A percentile compares a stretch with the other conserved stretches of the same genome.
These are phyloP conservation scores for Sceliomorpha sp. DNA, from an alignment of 2,888 invertebrate species.

Conservation along the genomic window DNA sequence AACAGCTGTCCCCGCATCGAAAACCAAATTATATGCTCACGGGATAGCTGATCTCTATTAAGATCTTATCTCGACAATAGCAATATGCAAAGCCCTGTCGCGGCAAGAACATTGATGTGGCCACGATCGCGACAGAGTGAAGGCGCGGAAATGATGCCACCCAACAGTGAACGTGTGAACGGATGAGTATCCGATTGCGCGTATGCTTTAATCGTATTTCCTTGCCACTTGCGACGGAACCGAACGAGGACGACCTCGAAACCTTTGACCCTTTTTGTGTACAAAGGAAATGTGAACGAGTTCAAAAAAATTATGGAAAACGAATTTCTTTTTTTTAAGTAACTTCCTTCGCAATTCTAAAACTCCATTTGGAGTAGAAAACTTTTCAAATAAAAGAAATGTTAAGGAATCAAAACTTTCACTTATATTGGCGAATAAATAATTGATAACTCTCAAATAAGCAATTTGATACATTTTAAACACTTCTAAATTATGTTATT, in stretches of 20 bases:
- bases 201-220: conserved; percentile 59
- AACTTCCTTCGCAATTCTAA: too few species aligned
- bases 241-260: conserved; percentile 31
- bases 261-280: conserved; percentile 4
- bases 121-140: conserved; percentile 10
- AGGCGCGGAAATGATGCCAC: conserved; percentile 24
- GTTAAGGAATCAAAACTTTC: too few species aligned
- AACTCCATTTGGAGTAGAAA: too few species aligned
- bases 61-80: conserved; percentile 72
- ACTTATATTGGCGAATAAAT: too few species aligned
- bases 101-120: conserved; percentile 43
- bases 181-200: conserved; percentile 64
- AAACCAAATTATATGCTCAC: conserved; percentile 79
- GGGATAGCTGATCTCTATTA: conserved; percentile 78
- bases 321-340: neutral
- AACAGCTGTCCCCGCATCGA: conserved; percentile 78
- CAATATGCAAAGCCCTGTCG: conserved; percentile 38
- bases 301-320: neutral
- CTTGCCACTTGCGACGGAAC: conserved; percentile 44
- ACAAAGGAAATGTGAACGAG: neutral
- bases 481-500: too few species aligned
- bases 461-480: too few species aligned
- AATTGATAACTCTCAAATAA: too few species aligned
- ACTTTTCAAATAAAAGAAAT: too few species aligned
- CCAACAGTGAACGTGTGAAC: conserved; percentile 65